phyloP scores from a whole-genome alignment of 2,113 vertebrate genomes.

The Ailurus styani region DNA sequence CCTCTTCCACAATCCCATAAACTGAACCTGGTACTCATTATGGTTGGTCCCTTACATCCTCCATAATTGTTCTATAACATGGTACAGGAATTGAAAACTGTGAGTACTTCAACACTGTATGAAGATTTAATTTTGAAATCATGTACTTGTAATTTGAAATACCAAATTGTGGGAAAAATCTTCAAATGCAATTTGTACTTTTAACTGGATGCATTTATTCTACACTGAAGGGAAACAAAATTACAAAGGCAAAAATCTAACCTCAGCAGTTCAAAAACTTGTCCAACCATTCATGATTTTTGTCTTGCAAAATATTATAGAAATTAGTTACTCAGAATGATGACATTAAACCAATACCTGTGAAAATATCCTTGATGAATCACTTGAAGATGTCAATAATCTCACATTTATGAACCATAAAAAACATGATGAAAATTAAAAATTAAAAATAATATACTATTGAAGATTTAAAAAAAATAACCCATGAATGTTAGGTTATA shows the following conservation, averaged over 20 bases:
- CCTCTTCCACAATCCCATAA: neutral
- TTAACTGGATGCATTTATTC: neutral
- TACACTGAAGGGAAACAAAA: neutral
- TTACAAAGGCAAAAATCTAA: neutral
- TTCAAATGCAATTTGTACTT: neutral
- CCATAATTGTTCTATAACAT: neutral
- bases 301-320: neutral
- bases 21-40: neutral
- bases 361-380: neutral
- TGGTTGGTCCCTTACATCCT: too few species aligned
- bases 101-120: neutral
- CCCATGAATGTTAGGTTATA: neutral
- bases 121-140: neutral
- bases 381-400: neutral
- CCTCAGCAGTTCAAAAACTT: neutral
- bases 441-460: neutral
- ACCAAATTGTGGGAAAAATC: neutral
- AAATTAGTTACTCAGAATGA: neutral
- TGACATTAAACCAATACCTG: neutral
- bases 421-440: neutral
- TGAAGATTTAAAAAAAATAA: neutral
- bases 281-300: neutral
- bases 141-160: neutral
- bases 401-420: neutral
- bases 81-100: neutral